Evolutionary conservation across 2,797 vertebrate species (phyloP).

Genomic region (Fundulus diaphanus): DNA sequence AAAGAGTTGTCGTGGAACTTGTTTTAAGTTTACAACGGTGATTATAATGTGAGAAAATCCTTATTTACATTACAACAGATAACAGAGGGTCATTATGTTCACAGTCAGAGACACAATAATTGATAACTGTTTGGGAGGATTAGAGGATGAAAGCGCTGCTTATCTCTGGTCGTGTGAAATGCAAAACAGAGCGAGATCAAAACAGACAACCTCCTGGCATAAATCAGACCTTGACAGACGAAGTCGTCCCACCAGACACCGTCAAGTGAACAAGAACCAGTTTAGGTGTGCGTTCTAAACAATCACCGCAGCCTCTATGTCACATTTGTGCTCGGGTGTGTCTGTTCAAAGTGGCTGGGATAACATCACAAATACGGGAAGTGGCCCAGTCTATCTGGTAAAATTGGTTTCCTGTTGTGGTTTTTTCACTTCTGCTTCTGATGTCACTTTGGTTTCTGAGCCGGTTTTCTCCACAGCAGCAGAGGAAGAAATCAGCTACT

Average conservation of each 20-base stretch:
- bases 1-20: conserved; percentile 10
- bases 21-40: conserved; percentile 5
- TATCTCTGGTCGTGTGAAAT: conserved; percentile 27
- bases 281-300: background rate
- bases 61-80: conserved; percentile 39
- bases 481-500: background rate
- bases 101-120: conserved; percentile 33
- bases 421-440: conserved; percentile 67
- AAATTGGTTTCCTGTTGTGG: conserved; percentile 74
- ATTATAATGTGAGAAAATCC: conserved; percentile 23
- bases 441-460: conserved; percentile 18
- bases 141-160: conserved; percentile 20
- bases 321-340: conserved; percentile 22
- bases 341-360: conserved; percentile 15
- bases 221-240: conserved; percentile 20
- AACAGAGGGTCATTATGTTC: conserved; percentile 23
- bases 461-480: background rate
- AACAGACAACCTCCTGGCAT: conserved; percentile 14
- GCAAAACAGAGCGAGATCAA: conserved; percentile 23
- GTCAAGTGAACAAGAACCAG: background rate
- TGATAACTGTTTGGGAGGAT: conserved; percentile 30
- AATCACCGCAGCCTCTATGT: conserved; percentile 25
- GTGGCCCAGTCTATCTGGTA: conserved; percentile 59
- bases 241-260: conserved; percentile 2
- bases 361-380: conserved; percentile 61